Base-by-base conservation (phyloP, 2,797 vertebrate species). In the Buphagus erythrorhynchus region DNA sequence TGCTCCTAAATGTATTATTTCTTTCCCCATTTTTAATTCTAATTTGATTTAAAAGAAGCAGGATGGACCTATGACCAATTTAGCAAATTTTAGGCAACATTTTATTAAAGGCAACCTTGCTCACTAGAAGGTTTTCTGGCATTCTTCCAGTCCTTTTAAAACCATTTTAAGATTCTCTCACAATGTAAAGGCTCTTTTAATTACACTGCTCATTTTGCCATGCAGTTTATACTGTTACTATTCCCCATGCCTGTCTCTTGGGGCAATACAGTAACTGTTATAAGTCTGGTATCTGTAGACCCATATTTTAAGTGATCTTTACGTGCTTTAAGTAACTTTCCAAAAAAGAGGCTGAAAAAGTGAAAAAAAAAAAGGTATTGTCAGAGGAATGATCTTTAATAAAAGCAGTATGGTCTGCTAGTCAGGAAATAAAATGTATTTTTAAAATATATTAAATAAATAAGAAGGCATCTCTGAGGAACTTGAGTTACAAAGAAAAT, bases 381-480 rank as follows among this genome's bases (percentile, higher is more conserved):
- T 74, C 86, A 89, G 72, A 88, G 75, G 85, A 95, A 58, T 76
- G 68, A 71, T 91, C 21, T 91, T 93, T 96, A 96, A 54, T 88
- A 90, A 94, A 76, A 42, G n/a, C 28, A 36, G 19, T 36, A 86
- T 74, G 76, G 22, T 73, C 61, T 82, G 36, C 31, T 74, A 51
- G 46, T 61, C 57, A 82, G 83, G 74, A 96, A 93, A 86, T 81
- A 72, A 77, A 73, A 29, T 55, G 31, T 76, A 16, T 35, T 72
- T 92, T 87, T 76, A 26, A 78, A 83, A 76, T 88, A 66, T 79
- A 62, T 74, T 58, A 29, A 28, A 49, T 66, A 87, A 89, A 69
- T 52, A 74, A 85, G 55, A 90, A 59, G n/a, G 15, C 36, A 94
- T 92, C 76, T 84, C 49, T 43, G 68, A 46, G 80, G 63, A 93